A percentile compares a stretch with the other conserved stretches of the same genome.
These are phyloP conservation scores for Melieria crassipennis DNA, from an alignment of 2,888 invertebrate species.

Conservation along the genomic window DNA sequence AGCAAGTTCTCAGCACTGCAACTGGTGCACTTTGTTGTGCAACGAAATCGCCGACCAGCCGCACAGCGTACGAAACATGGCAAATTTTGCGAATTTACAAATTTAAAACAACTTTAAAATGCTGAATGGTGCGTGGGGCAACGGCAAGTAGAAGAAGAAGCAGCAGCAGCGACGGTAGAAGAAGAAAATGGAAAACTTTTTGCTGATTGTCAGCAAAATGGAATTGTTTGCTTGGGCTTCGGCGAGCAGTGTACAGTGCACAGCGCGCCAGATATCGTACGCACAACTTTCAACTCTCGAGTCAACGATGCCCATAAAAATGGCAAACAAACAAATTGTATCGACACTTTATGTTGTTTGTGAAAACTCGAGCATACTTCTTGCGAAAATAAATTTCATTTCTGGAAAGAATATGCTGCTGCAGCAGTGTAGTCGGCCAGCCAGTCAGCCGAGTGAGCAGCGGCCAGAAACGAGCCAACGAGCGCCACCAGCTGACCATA, in stretches of 20 bases:
- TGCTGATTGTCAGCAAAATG: constrained; percentile 28
- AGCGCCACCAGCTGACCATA: constrained; percentile 24
- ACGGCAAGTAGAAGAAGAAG: no score
- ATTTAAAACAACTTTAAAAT: no score
- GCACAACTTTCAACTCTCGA: constrained; percentile 1
- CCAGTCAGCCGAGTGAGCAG: constrained; percentile 19
- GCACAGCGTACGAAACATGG: no score
- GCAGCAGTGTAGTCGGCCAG: constrained; percentile 23
- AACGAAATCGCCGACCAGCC: no score
- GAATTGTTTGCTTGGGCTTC: constrained; percentile 17
- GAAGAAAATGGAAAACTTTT: constrained; percentile 19
- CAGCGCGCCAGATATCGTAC: no score
- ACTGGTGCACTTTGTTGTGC: no score
- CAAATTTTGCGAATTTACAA: no score
- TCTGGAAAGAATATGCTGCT: constrained; percentile 27
- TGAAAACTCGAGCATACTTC: constrained; percentile 25
- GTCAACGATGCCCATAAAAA: constrained; percentile 36
- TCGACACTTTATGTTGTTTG: constrained; percentile 36
- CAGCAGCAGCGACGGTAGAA: neutral
- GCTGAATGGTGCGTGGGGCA: no score
- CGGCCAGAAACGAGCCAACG: neutral
- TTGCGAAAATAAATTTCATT: constrained; percentile 30
- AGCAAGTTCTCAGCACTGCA: no score
- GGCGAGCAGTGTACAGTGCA: no score
- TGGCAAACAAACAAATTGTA: constrained; percentile 36